phyloP scores from a whole-genome alignment of 2,888 invertebrate genomes.

The Lycia hirtaria region DNA sequence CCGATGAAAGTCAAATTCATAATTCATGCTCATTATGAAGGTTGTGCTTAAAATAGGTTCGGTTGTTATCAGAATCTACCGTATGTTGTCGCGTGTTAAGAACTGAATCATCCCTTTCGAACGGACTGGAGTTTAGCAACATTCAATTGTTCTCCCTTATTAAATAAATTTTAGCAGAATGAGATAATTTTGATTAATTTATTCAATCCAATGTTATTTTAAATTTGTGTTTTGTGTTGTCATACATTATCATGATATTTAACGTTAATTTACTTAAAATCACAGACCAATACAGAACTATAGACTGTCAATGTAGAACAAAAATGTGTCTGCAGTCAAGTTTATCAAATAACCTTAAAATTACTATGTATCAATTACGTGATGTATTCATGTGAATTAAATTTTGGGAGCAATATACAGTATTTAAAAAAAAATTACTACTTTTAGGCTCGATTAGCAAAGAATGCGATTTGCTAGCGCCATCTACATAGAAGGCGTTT shows the following conservation, averaged over 20 bases:
- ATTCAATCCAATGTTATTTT: constrained; percentile 10
- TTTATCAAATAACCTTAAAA: too few relatives aligned
- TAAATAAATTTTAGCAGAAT: constrained; percentile 12
- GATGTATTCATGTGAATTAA: too few relatives aligned
- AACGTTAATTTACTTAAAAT: too few relatives aligned
- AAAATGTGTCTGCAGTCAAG: too few relatives aligned
- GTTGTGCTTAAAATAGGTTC: constrained; percentile 72
- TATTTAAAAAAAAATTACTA: too few relatives aligned
- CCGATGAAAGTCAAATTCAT: constrained; percentile 46
- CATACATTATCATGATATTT: constrained; percentile 2
- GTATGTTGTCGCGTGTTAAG: constrained; percentile 44
- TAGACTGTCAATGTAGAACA: too few relatives aligned
- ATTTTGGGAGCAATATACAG: too few relatives aligned
- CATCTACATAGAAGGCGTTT: too few relatives aligned
- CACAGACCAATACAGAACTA: too few relatives aligned
- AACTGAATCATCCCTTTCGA: constrained; percentile 41
- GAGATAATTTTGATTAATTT: not conserved
- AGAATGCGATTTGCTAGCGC: too few relatives aligned
- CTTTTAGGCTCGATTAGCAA: too few relatives aligned
- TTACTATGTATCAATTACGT: too few relatives aligned
- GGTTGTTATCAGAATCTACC: constrained; percentile 55
- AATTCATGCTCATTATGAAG: constrained; percentile 70
- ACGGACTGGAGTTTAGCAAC: constrained; percentile 70
- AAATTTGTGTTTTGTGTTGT: not conserved
- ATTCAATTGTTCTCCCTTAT: constrained; percentile 51